phyloP scores from a whole-genome alignment of 2,888 invertebrate genomes.

The Aspidapion aeneum region DNA sequence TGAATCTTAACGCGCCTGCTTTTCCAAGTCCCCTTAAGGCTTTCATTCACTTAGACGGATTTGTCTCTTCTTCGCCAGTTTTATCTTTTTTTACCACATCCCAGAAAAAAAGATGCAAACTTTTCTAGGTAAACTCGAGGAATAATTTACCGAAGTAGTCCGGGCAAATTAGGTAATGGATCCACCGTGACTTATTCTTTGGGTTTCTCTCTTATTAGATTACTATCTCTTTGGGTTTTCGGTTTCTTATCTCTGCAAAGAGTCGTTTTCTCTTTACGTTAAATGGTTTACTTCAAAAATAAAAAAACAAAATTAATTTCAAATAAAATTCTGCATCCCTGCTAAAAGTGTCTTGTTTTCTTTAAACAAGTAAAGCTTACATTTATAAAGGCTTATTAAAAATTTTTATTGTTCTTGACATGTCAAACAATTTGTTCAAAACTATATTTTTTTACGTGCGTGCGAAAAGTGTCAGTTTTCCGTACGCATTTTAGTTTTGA shows the following conservation, averaged over 20 bases:
- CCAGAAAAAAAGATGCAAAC: neutral
- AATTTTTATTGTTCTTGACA: too few relatives aligned
- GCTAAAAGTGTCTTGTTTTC: too few relatives aligned
- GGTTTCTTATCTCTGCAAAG: neutral
- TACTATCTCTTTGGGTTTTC: neutral
- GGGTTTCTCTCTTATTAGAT: neutral
- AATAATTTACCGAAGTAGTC: neutral
- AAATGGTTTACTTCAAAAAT: too few relatives aligned
- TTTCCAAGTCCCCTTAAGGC: neutral
- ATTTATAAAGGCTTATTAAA: too few relatives aligned
- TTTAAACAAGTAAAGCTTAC: too few relatives aligned
- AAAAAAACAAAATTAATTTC: too few relatives aligned
- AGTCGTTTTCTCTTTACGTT: neutral
- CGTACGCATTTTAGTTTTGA: too few relatives aligned
- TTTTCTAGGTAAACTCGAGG: neutral
- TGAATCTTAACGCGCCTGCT: neutral
- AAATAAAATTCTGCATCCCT: too few relatives aligned
- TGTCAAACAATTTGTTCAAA: too few relatives aligned
- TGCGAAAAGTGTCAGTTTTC: too few relatives aligned
- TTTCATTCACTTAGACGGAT: neutral
- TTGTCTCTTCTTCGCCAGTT: neutral
- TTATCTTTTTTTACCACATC: neutral
- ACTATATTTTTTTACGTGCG: too few relatives aligned
- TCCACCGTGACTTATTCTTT: neutral
- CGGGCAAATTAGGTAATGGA: constrained; percentile 5